These are phyloP conservation scores for Triplophysa dalaica DNA, from an alignment of 2,113 vertebrate genomes.

Conservation along the genomic window DNA sequence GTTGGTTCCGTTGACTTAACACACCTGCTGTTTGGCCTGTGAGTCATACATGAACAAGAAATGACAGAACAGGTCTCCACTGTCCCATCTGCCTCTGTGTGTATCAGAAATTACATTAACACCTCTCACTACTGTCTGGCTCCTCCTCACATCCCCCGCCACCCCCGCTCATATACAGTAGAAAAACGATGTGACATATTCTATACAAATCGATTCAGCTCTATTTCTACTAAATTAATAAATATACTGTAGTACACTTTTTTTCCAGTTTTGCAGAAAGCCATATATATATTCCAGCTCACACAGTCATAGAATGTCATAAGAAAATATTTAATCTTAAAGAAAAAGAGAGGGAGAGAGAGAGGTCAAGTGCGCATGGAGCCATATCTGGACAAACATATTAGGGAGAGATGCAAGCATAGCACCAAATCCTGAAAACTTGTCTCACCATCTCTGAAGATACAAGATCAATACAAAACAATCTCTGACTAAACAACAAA, in stretches of 20 bases:
- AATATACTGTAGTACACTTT: too few species aligned
- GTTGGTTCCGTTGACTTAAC: not conserved
- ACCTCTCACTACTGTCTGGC: conserved; percentile 3
- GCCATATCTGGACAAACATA: not conserved
- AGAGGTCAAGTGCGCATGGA: too few species aligned
- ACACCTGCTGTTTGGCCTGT: conserved; percentile 35
- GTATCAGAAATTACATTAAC: conserved; percentile 35
- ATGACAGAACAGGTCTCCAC: conserved; percentile 15
- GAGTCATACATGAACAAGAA: conserved; percentile 25
- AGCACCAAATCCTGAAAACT: not conserved
- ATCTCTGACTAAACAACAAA: conserved; percentile 5
- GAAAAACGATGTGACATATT: not conserved
- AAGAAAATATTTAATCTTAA: too few species aligned
- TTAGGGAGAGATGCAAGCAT: not conserved
- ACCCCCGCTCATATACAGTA: not conserved
- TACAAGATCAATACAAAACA: conserved; percentile 12
- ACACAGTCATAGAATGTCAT: too few species aligned
- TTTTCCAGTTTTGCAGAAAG: too few species aligned
- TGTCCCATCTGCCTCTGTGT: conserved; percentile 37
- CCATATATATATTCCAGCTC: too few species aligned
- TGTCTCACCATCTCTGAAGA: not conserved
- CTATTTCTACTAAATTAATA: too few species aligned
- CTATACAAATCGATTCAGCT: too few species aligned
- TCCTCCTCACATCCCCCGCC: not conserved
- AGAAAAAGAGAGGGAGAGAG: too few species aligned